phyloP scores from a whole-genome alignment of 2,797 vertebrate genomes.

The Falco peregrinus region DNA sequence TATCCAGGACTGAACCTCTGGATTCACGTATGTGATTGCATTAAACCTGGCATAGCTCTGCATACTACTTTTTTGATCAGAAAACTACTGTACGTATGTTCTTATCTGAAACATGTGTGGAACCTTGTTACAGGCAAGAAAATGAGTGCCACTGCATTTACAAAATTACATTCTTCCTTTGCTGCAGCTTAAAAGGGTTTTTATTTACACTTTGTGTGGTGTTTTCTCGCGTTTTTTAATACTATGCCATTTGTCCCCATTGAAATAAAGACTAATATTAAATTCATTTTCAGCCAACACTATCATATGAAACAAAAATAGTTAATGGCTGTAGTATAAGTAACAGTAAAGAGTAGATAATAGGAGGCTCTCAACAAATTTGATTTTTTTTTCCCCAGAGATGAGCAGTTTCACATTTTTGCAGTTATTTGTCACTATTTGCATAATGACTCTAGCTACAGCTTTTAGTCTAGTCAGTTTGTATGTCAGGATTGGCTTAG shows the following conservation, averaged over 20 bases:
- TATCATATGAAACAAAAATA: slow-evolving; percentile 18
- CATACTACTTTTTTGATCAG: not conserved
- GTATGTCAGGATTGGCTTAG: not conserved
- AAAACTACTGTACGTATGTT: not conserved
- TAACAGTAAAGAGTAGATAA: not conserved
- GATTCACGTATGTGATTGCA: not conserved
- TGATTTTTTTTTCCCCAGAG: not conserved
- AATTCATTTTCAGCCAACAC: not conserved
- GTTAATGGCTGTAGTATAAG: not conserved
- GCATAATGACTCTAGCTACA: not conserved
- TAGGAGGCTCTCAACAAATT: not conserved
- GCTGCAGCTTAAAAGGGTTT: not conserved
- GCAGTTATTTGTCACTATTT: not conserved
- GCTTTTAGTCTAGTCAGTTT: not conserved
- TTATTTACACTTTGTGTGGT: not conserved
- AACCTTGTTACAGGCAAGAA: not conserved
- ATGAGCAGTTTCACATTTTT: not conserved
- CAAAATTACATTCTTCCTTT: not conserved
- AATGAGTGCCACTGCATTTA: not conserved
- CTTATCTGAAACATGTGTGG: not conserved
- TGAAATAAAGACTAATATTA: slow-evolving; percentile 30
- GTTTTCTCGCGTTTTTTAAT: slow-evolving; percentile 30
- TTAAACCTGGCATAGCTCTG: not conserved
- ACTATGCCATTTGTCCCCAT: not conserved
- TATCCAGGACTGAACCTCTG: not conserved